Conservation (phyloP, 2,113 vertebrate genomes). For the Prunella fulvescens region DNA sequence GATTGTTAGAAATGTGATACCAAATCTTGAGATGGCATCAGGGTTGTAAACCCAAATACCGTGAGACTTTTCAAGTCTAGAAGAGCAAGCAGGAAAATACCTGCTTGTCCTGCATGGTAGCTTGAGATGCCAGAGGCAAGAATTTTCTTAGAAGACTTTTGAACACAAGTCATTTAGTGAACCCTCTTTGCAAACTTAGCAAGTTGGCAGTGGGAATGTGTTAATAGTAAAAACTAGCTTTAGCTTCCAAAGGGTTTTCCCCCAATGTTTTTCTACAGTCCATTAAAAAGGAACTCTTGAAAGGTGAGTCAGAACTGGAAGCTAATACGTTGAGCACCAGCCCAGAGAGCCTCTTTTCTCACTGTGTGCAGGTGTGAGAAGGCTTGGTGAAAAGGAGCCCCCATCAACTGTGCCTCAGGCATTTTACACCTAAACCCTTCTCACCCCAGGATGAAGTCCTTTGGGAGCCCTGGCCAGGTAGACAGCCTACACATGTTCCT, state of each 20-base stretch:
- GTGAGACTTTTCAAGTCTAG: not conserved
- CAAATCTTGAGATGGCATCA: not conserved
- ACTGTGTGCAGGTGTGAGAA: rapidly evolving
- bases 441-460: not conserved
- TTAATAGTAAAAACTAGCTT: not conserved
- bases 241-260: not conserved
- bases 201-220: not conserved
- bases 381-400: not conserved
- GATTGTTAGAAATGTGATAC: not conserved
- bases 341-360: rapidly evolving
- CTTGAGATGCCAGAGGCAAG: not conserved
- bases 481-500: not conserved
- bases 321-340: rapidly evolving
- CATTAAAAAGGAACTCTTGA: not conserved
- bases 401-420: not conserved
- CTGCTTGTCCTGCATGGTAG: not conserved
- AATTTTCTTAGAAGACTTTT: not conserved
- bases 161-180: not conserved
- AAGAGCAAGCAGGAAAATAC: not conserved
- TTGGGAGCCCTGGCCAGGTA: not conserved
- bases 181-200: not conserved
- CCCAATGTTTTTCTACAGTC: not conserved
- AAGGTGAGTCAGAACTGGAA: not conserved
- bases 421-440: not conserved
- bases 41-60: not conserved